Conservation (phyloP, 2,888 invertebrate genomes). For the Apotomis betuletana region DNA sequence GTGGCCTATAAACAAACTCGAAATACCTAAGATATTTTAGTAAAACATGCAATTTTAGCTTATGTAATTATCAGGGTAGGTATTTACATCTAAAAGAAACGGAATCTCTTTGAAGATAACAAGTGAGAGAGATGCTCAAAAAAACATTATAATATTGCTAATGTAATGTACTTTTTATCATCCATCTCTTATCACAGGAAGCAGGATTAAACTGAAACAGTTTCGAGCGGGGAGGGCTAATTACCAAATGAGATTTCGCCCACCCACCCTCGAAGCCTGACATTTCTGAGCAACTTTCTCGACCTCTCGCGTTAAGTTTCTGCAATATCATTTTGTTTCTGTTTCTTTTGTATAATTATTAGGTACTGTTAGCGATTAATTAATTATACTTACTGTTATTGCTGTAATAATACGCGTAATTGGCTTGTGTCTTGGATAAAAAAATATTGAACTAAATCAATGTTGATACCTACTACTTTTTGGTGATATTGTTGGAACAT, state of each 20-base stretch:
- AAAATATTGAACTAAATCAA: too few species aligned
- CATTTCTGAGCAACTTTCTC: slow-evolving; percentile 21
- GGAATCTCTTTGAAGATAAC: background rate
- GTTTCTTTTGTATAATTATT: background rate
- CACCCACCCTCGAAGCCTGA: slow-evolving; percentile 27
- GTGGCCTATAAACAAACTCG: too few species aligned
- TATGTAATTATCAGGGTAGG: background rate
- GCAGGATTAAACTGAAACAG: slow-evolving; percentile 26
- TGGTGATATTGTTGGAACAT: too few species aligned
- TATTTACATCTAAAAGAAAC: slow-evolving; percentile 3
- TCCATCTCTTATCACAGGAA: slow-evolving; percentile 38
- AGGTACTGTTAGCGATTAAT: too few species aligned
- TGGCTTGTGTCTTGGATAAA: too few species aligned
- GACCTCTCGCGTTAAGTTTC: slow-evolving; percentile 24
- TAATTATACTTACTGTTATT: too few species aligned
- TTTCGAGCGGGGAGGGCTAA: slow-evolving; percentile 36
- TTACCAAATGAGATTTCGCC: slow-evolving; percentile 42
- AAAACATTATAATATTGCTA: slow-evolving; percentile 34
- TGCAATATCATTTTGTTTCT: background rate
- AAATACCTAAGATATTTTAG: too few species aligned
- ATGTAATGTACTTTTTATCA: slow-evolving; percentile 39
- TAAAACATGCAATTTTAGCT: too few species aligned
- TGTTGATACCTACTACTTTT: too few species aligned
- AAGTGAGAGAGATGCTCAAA: background rate
- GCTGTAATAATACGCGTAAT: too few species aligned